Evolutionary conservation across 2,888 invertebrate species (phyloP), one percentile per base, ranked within the genome.

Genomic region (Meta bourneti): DNA sequence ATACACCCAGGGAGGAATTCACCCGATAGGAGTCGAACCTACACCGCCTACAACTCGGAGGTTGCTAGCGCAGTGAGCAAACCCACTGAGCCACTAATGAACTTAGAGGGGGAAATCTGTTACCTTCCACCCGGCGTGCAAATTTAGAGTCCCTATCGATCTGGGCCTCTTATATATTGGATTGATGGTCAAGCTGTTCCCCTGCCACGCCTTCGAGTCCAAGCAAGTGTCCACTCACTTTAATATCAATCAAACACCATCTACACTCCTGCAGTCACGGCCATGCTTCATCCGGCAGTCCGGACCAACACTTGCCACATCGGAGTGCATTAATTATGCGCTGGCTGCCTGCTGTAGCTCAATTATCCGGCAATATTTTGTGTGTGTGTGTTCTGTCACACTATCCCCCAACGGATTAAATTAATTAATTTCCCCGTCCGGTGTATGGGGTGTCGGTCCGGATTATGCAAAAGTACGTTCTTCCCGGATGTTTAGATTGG

Each of bases 351-450:
- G 88, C 88, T 61, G 81, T 81, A 74, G 88, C 88, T 88, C 88
- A 88, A 89, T 89, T 89, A 89, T 83, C 89, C 89, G 70, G 77
- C 89, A 82, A 89, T 89, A 89, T 89, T 89, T 89, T 89, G 89
- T 89, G 74, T 84, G 34, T 34, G 34, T 34, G 88, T 81, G 80
- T 88, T 88, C 80, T 88, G 82, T 83, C 89, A 89, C 89, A 89
- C 82, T 82, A 34, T 19, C 19, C 52, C 52, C 20, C 20, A 52
- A 70, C 19, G 81, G 88, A 69, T 80, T 88, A 88, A 88, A 88
- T 88, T 88, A 88, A 88, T 88, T 88, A 81, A 88, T 81, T 88
- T 81, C n/a, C 34, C 72, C 77, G 77, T 19, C 48, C 61, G 80
- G 71, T 34, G 34, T 49, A 86, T 78, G 19, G 88, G 61, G 72